Evolutionary conservation across 2,113 vertebrate genomes (phyloP).

Genomic region (Gallinago paraguaiae): DNA sequence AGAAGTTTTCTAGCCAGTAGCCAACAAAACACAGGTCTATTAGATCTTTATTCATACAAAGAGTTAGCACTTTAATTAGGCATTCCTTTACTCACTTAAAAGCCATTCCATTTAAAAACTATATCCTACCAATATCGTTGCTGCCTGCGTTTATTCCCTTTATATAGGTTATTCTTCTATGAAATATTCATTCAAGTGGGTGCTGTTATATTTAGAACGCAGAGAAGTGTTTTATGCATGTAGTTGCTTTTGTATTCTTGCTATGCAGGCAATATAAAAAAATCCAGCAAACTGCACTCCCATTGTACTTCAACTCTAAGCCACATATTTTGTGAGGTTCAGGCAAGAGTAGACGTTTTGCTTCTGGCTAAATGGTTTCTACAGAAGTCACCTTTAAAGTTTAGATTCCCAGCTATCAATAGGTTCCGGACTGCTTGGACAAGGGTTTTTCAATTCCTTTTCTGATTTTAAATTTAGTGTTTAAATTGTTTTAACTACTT

Average conservation of each 20-base stretch:
- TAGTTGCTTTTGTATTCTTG: constrained; percentile 50
- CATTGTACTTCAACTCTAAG: constrained; percentile 1
- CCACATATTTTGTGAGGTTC: not conserved
- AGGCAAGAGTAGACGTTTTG: not conserved
- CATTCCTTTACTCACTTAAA: constrained; percentile 44
- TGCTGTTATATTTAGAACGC: constrained; percentile 58
- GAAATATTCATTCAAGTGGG: constrained; percentile 65
- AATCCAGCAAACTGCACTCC: not conserved
- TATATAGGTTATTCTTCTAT: constrained; percentile 58
- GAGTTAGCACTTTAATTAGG: not conserved
- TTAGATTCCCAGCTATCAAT: not conserved
- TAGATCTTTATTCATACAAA: not conserved
- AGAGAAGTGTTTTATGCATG: constrained; percentile 30
- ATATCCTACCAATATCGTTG: not conserved
- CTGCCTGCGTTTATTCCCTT: not conserved
- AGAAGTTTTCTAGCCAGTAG: not conserved
- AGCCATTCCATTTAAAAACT: constrained; percentile 24
- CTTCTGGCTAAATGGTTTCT: not conserved
- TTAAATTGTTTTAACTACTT: not conserved
- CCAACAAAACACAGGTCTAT: not conserved
- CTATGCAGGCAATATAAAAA: constrained; percentile 3
- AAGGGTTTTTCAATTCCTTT: not conserved
- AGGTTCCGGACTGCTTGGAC: not conserved
- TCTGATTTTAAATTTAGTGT: not conserved
- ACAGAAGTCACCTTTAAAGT: not conserved